Conservation (phyloP, 2,797 vertebrate genomes). For the Macrochelys suwanniensis region DNA sequence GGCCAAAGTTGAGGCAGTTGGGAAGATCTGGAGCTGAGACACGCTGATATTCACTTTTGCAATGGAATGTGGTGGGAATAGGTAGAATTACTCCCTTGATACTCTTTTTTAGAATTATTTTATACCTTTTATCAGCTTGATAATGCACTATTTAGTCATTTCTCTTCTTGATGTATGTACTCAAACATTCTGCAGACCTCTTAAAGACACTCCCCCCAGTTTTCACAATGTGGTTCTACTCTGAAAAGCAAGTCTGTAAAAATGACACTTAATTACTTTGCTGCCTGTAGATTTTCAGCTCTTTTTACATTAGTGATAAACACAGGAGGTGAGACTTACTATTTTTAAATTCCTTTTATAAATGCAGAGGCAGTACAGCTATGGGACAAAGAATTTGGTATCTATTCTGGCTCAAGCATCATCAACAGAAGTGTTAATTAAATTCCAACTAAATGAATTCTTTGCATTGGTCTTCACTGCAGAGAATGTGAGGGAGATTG, state of each 20-base stretch:
- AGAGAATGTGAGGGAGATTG: too few relatives aligned
- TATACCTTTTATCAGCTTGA: background rate
- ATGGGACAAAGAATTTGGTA: background rate
- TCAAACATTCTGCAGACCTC: background rate
- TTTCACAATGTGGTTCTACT: background rate
- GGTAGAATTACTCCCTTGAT: rapidly evolving
- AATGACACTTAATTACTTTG: background rate
- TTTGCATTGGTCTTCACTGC: too few relatives aligned
- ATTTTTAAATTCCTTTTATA: background rate
- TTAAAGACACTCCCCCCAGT: background rate
- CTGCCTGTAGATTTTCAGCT: background rate
- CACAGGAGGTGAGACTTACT: too few relatives aligned
- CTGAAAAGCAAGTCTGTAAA: background rate
- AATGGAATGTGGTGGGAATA: background rate
- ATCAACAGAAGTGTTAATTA: too few relatives aligned
- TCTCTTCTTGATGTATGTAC: background rate
- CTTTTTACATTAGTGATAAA: background rate
- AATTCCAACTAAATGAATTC: too few relatives aligned
- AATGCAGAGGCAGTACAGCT: background rate
- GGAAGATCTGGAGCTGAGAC: background rate
- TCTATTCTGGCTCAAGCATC: too few relatives aligned
- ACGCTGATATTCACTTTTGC: background rate
- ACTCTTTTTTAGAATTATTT: background rate
- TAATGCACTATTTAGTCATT: background rate
- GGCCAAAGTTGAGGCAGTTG: background rate